phyloP scores from a whole-genome alignment of 1,140 invertebrate species.

The Lucilia cuprina region DNA sequence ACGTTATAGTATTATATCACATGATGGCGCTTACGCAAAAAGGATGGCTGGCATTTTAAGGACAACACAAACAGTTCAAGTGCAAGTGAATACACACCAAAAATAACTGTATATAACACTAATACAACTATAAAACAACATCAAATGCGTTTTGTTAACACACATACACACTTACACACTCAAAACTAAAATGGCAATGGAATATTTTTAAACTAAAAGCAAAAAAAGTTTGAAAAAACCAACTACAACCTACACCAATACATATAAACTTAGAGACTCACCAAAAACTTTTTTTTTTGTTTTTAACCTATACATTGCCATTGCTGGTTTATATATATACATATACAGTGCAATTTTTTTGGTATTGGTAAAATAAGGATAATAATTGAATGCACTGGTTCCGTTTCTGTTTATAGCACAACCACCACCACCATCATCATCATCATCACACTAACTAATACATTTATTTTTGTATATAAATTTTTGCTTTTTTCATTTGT shows the following conservation, averaged over 20 bases:
- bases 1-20: slow-evolving; percentile 29
- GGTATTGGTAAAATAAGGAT: neutral
- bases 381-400: neutral
- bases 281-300: too few species aligned
- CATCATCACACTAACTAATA: too few species aligned
- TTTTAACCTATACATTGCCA: too few species aligned
- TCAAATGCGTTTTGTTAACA: neutral
- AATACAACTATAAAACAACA: neutral
- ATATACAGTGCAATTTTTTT: neutral
- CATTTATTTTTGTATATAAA: too few species aligned
- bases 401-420: neutral
- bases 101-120: neutral
- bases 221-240: neutral
- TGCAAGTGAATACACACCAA: slow-evolving; percentile 32
- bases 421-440: too few species aligned
- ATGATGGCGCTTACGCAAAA: slow-evolving; percentile 33
- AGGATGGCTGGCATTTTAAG: slow-evolving; percentile 28
- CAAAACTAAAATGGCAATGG: neutral
- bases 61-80: slow-evolving; percentile 29
- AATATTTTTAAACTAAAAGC: neutral
- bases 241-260: neutral
- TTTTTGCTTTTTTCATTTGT: too few species aligned
- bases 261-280: neutral
- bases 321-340: neutral
- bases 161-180: neutral